A percentile compares a stretch with the other conserved stretches of the same genome.
These are phyloP conservation scores for Ceuthmochares aereus DNA, from an alignment of 2,113 vertebrate species.

Conservation along the genomic window DNA sequence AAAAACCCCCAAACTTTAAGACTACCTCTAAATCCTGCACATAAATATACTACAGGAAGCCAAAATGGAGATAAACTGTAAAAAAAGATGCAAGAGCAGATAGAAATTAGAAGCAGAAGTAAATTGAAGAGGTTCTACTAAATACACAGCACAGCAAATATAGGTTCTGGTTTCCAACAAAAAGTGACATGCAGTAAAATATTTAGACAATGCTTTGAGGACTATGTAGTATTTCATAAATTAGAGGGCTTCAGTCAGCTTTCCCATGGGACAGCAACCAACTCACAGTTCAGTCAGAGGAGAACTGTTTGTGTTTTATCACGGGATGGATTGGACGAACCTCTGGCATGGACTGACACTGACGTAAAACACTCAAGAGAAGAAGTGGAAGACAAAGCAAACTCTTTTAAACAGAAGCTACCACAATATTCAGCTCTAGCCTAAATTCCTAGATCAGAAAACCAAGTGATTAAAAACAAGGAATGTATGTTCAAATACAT, in stretches of 20 bases:
- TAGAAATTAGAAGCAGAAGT: slow-evolving; percentile 10
- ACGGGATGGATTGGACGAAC: slow-evolving; percentile 1
- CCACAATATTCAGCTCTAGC: not conserved
- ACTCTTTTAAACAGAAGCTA: slow-evolving; percentile 7
- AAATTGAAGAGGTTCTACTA: slow-evolving; percentile 32
- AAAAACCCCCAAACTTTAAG: not conserved
- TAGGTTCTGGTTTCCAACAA: slow-evolving; percentile 54
- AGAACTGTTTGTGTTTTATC: slow-evolving; percentile 48
- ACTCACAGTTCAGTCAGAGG: not conserved
- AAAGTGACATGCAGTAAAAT: slow-evolving; percentile 59
- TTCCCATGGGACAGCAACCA: slow-evolving; percentile 14
- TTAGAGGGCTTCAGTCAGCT: slow-evolving; percentile 46
- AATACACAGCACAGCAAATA: not conserved
- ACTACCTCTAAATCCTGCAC: not conserved
- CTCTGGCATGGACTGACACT: not conserved
- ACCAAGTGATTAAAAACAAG: not conserved
- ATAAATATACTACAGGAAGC: not conserved
- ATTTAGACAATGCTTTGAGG: slow-evolving; percentile 54
- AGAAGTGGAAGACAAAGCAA: slow-evolving; percentile 31
- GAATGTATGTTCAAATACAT: not conserved
- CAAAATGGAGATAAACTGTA: not conserved
- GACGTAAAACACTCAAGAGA: slow-evolving; percentile 6
- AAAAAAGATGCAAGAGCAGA: not conserved
- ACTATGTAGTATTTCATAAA: slow-evolving; percentile 32
- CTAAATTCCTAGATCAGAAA: not conserved